Evolutionary conservation across 2,888 invertebrate species (phyloP), one percentile per base, ranked within the genome.

Genomic region (Calliopum simillimum): DNA sequence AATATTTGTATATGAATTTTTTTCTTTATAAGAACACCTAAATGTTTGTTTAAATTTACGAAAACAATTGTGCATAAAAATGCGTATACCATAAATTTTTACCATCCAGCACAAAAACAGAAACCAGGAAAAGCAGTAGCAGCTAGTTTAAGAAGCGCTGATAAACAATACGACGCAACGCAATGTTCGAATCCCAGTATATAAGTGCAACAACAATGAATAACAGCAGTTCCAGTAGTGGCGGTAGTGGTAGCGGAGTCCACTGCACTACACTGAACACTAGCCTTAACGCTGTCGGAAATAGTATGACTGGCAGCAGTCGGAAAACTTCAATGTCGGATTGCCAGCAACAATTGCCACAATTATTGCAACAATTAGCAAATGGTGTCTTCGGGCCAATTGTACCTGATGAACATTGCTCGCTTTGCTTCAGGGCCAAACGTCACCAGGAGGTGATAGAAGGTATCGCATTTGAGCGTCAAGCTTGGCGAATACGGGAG

Each of bases 401-500:
- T 3, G 73, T 78, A 16, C 74, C 77, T 19, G 82, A 82, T 53
- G 74, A 76, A 47, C 71, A 74, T 23, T 79, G 82, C 19, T 84
- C 84, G 3, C 74, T 85, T 3, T 81, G 85, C 65, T 85, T 85
- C 56, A 76, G 78, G 72, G 80, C 83, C 4, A 85, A 84, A 65
- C 80, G 86, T 58, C 94, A 96, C 80, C 89, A 89, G 70, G 94
- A 94, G 79, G 86, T 88, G 55, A 92, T 94, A 71, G 90, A 92
- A 80, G 91, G 91, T 13, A 88, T 90, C 63, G 88, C 88, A 78
- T 89, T 89, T 77, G 88, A 90, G 70, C 89, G 91, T 12, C 94
- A 95, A 80, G 91, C 93, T 74, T 98, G 97, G 97, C 89, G 97
- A 78, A 95, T 97, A 88, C 95, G 96, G 85, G 96, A 96, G 84